These are phyloP conservation scores for Anastrepha ludens DNA, from an alignment of 1,140 invertebrate species.

Conservation along the genomic window DNA sequence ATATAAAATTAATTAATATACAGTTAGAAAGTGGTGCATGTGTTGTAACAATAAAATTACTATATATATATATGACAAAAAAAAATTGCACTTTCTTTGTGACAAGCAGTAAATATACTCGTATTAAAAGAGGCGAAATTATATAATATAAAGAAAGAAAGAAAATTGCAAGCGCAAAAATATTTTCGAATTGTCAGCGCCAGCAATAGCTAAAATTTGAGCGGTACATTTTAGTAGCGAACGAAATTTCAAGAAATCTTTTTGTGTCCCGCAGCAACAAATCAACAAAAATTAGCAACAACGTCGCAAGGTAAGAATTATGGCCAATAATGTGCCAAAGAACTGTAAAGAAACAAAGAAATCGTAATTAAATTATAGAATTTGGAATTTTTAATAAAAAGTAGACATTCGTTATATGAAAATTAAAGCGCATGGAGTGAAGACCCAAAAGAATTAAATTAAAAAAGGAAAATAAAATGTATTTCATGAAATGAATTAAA, in stretches of 20 bases:
- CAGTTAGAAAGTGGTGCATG: background rate
- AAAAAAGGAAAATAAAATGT: background rate
- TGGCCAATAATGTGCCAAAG: background rate
- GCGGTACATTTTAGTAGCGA: conserved; percentile 10
- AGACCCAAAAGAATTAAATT: background rate
- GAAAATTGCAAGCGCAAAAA: background rate
- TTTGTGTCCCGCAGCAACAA: background rate
- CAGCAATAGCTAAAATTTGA: background rate
- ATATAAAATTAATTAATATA: background rate
- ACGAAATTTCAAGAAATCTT: background rate
- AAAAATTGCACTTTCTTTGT: too few relatives aligned
- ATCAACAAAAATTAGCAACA: background rate
- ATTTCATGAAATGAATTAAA: background rate
- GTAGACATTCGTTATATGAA: background rate
- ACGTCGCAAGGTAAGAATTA: background rate
- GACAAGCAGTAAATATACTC: background rate
- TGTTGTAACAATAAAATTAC: conserved; percentile 26
- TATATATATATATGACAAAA: background rate
- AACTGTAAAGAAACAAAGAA: background rate
- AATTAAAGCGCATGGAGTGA: background rate
- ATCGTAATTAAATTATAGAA: background rate
- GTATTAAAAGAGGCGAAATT: background rate
- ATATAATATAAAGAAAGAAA: conserved; percentile 34
- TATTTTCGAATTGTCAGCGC: background rate
- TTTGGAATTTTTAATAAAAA: background rate